Evolutionary conservation across 1,140 invertebrate species (phyloP), one percentile per base, ranked within the genome.

Genomic region (Drosophila paulistorum): DNA sequence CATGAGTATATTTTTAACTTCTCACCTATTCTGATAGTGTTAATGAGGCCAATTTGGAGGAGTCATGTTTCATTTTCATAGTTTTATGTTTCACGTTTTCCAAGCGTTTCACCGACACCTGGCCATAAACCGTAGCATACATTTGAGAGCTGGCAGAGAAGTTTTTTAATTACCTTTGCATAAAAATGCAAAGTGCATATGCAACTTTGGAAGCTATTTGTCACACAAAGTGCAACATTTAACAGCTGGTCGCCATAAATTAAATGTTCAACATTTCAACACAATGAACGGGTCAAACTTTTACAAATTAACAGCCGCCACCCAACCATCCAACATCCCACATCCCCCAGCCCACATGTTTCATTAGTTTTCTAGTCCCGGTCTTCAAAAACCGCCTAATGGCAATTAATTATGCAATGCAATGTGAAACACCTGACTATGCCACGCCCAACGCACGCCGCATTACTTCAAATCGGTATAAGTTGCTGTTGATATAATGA

Each of bases 151-250:
- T 20, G 9, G 45, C 17, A 10, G 58, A 58, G 42, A 42, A 30
- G 68, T 77, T 68, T 77, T 68, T 85, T 85, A 87, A 85, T 85
- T 87, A 74, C 68, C 55, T 65, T 7, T 74, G 51, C 67, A 65
- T 85, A 70, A 73, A 81, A 87, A 87, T 76, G 71, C 81, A 73
- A 65, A 63, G 59, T 60, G 61, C 68, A 67, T 79, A 64, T 79
- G 79, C 76, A 82, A 85, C 76, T 74, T 77, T 83, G 79, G 66
- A 54, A 45, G 84, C 77, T 65, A 86, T 86, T 89, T 86, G 84
- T 86, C 83, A 89, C 76, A 83, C 68, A 80, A 89, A 74, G 84
- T 89, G 74, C 68, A 87, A 71, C 84, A 86, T 82, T 86, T 86
- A 86, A 86, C 83, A 86, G 83, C 67, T 86, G 83, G 76, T 54